Conservation (phyloP, 2,113 vertebrate genomes). For the Sminthopsis crassicaudata region DNA sequence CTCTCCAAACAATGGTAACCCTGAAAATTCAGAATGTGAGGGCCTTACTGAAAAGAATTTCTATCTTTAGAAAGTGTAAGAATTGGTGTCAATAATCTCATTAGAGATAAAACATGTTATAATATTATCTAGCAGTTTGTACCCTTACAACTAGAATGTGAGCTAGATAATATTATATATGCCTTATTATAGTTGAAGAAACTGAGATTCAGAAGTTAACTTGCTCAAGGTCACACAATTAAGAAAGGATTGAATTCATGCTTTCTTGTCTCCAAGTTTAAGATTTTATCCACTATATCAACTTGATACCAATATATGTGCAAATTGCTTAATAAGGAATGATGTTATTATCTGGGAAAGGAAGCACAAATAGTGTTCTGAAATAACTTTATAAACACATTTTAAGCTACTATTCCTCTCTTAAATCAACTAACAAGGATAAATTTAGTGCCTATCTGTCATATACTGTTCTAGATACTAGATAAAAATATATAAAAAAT, state of each 20-base stretch:
- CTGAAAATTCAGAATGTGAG: slow-evolving; percentile 30
- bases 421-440: background rate
- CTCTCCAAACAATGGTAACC: slow-evolving; percentile 31
- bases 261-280: background rate
- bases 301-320: background rate
- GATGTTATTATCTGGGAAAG: background rate
- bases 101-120: background rate
- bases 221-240: background rate
- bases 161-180: background rate
- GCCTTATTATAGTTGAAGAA: background rate
- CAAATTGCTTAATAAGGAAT: background rate
- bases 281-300: background rate
- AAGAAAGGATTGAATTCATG: background rate
- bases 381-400: background rate
- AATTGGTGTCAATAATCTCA: background rate
- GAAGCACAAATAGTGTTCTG: background rate
- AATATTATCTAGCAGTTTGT: background rate
- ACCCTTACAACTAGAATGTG: background rate
- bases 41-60: background rate
- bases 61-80: slow-evolving; percentile 16
- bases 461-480: background rate
- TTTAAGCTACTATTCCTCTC: background rate
- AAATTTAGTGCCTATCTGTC: background rate
- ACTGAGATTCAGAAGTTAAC: background rate
- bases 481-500: background rate